Evolutionary conservation across 2,797 vertebrate genomes (phyloP).

Genomic region (Parauchenoglanis punctatus): DNA sequence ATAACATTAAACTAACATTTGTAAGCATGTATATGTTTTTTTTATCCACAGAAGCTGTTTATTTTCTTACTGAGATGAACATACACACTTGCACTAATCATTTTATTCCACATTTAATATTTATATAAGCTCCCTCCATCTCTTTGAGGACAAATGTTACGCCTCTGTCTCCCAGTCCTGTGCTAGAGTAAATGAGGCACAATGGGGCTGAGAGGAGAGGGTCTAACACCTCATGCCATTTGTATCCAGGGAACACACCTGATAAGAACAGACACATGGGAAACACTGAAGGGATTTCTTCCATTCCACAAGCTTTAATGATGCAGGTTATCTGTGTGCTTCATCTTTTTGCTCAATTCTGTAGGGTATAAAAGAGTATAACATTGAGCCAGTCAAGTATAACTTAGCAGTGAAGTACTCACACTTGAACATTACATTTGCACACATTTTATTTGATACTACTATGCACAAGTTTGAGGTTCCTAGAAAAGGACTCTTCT

Average conservation of each 20-base stretch:
- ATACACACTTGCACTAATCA: neutral
- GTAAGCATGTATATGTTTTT: neutral
- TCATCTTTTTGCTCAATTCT: neutral
- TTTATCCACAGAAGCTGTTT: neutral
- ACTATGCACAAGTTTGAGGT: neutral
- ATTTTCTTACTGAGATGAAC: neutral
- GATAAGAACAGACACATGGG: conserved; percentile 44
- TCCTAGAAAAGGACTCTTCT: neutral
- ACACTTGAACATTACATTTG: neutral
- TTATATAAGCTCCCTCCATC: neutral
- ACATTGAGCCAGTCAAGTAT: neutral
- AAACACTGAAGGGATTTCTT: neutral
- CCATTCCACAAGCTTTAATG: neutral
- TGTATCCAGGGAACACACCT: conserved; percentile 10
- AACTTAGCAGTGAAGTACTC: neutral
- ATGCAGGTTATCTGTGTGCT: neutral
- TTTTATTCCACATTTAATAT: neutral
- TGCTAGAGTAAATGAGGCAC: conserved; percentile 37
- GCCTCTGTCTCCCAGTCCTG: conserved; percentile 6
- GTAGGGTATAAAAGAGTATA: neutral
- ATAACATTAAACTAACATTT: neutral
- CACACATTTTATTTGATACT: neutral
- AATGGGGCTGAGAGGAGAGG: conserved; percentile 11
- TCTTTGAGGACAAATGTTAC: conserved; percentile 18
- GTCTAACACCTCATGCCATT: neutral